phyloP scores from a whole-genome alignment of 2,888 invertebrate genomes.

The Sphinx pinastri region DNA sequence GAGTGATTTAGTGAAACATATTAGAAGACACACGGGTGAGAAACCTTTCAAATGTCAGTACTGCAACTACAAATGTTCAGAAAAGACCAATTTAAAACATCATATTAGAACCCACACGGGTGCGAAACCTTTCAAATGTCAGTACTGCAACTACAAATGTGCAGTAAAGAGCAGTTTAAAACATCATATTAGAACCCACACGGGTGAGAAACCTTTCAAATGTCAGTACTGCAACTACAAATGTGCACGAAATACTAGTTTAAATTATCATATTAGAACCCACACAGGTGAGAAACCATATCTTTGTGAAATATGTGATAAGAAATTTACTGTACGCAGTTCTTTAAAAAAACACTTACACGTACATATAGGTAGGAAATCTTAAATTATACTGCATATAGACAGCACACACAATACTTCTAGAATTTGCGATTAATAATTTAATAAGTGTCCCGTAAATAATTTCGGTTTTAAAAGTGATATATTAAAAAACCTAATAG shows the following conservation, averaged over 20 bases:
- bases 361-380: neutral
- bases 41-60: neutral
- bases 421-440: too few relatives aligned
- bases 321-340: neutral
- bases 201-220: conserved; percentile 13
- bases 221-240: conserved; percentile 4
- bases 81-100: neutral
- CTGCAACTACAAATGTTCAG: neutral
- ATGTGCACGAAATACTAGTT: neutral
- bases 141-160: neutral
- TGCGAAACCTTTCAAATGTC: neutral
- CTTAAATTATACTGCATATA: neutral
- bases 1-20: neutral
- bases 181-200: too few relatives aligned
- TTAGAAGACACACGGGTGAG: neutral
- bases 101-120: too few relatives aligned
- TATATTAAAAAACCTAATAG: too few relatives aligned
- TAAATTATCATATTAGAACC: conserved; percentile 1
- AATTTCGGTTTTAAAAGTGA: too few relatives aligned
- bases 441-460: too few relatives aligned
- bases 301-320: conserved; percentile 15
- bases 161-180: neutral
- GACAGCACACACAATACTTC: too few relatives aligned
- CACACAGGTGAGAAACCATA: neutral
- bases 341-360: neutral